Evolutionary conservation across 1,140 invertebrate species (phyloP).

Genomic region (Drosophila lowei): DNA sequence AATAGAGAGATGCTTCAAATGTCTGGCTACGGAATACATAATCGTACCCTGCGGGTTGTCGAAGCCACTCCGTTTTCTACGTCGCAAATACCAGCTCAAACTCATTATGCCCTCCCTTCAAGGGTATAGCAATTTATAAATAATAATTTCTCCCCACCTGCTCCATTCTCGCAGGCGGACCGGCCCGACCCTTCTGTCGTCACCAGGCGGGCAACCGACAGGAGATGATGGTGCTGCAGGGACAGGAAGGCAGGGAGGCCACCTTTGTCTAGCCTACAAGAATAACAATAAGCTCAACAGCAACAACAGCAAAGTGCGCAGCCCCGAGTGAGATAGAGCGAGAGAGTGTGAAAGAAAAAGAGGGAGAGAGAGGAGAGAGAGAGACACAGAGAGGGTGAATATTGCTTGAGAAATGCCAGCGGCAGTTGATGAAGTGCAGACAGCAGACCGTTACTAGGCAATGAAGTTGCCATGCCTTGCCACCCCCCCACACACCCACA

Average conservation of each 20-base stretch:
- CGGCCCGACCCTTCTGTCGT: constrained; percentile 1
- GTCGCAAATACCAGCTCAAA: too few relatives aligned
- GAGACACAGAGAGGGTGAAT: not conserved
- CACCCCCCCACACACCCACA: not conserved
- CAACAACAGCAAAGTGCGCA: constrained; percentile 9
- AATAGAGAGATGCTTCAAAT: too few relatives aligned
- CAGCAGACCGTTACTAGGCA: constrained; percentile 15
- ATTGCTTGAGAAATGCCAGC: constrained; percentile 24
- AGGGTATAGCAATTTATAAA: constrained; percentile 19
- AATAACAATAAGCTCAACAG: constrained; percentile 16
- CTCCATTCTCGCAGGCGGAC: not conserved
- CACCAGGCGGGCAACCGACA: not conserved
- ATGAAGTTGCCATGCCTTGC: constrained; percentile 7
- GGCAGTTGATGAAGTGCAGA: constrained; percentile 36
- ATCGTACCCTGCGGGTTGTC: too few relatives aligned
- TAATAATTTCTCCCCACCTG: constrained; percentile 27
- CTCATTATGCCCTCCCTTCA: too few relatives aligned
- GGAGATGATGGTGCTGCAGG: not conserved
- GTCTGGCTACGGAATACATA: too few relatives aligned
- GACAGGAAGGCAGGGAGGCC: not conserved
- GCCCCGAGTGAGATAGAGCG: not conserved
- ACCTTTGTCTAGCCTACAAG: constrained; percentile 9
- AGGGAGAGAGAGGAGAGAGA: constrained; percentile 11
- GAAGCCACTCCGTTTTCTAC: too few relatives aligned
- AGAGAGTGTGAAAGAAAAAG: constrained; percentile 7